Evolutionary conservation across 2,113 vertebrate genomes (phyloP).

Genomic region (Mohoua ochrocephala): DNA sequence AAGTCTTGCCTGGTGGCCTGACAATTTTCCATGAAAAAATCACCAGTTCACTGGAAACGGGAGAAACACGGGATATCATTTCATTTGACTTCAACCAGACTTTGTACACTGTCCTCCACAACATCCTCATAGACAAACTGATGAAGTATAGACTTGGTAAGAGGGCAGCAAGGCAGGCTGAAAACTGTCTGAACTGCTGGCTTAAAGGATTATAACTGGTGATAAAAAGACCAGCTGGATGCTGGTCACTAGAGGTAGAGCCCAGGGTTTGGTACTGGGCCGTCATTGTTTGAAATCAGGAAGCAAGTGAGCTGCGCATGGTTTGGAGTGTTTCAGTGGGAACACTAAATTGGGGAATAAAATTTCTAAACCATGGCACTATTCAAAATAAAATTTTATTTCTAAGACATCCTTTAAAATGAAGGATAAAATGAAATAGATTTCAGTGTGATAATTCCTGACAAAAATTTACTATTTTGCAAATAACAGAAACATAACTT

Average conservation of each 20-base stretch:
- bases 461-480: neutral
- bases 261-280: neutral
- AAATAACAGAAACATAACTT: neutral
- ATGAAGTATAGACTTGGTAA: neutral
- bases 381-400: neutral
- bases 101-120: neutral
- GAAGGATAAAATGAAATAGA: neutral
- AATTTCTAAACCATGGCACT: neutral
- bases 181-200: neutral
- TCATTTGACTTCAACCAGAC: neutral
- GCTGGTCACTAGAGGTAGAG: neutral
- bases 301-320: rapidly evolving
- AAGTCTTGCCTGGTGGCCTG: neutral
- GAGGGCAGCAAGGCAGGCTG: neutral
- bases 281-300: neutral
- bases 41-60: neutral
- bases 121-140: neutral
- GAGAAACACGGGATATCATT: rapidly evolving
- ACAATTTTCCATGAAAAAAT: neutral
- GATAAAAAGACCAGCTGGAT: neutral
- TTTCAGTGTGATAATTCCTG: neutral
- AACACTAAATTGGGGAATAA: neutral
- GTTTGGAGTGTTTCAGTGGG: neutral
- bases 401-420: neutral
- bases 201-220: neutral